A percentile compares a stretch with the other conserved stretches of the same genome.
phyloP scores from a whole-genome alignment of 2,797 vertebrate species.

The Semotilus atromaculatus region DNA sequence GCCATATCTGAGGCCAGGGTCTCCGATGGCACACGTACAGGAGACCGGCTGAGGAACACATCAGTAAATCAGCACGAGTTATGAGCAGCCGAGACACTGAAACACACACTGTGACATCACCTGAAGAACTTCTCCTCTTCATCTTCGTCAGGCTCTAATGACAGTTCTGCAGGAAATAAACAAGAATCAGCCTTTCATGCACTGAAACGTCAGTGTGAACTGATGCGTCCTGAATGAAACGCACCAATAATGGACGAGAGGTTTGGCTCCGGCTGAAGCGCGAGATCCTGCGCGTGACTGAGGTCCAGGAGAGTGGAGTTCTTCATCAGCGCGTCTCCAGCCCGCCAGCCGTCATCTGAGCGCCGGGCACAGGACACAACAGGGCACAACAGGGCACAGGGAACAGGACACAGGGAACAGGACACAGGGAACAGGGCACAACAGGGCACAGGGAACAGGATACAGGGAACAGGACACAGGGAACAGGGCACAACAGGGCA shows the following conservation, averaged over 20 bases:
- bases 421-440: no score
- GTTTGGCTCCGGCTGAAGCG: constrained; percentile 75
- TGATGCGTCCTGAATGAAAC: background rate
- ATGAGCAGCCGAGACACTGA: no score
- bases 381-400: no score
- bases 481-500: no score
- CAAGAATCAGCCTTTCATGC: background rate
- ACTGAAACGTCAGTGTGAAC: background rate
- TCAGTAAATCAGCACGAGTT: background rate
- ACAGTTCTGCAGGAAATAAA: constrained; percentile 37
- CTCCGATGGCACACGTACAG: background rate
- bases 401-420: no score
- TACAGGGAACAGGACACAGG: no score
- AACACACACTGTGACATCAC: no score
- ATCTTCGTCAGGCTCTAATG: constrained; percentile 28
- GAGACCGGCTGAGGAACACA: background rate
- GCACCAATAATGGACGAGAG: constrained; percentile 78
- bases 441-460: no score
- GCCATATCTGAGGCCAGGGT: background rate
- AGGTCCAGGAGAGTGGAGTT: constrained; percentile 90
- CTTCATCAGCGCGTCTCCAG: constrained; percentile 65
- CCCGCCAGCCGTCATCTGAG: constrained; percentile 54
- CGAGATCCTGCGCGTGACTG: constrained; percentile 80
- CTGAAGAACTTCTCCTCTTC: background rate
- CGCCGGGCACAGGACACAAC: no score